Base-by-base conservation (phyloP, 2,888 invertebrate genomes). In the Dryomyza anilis region DNA sequence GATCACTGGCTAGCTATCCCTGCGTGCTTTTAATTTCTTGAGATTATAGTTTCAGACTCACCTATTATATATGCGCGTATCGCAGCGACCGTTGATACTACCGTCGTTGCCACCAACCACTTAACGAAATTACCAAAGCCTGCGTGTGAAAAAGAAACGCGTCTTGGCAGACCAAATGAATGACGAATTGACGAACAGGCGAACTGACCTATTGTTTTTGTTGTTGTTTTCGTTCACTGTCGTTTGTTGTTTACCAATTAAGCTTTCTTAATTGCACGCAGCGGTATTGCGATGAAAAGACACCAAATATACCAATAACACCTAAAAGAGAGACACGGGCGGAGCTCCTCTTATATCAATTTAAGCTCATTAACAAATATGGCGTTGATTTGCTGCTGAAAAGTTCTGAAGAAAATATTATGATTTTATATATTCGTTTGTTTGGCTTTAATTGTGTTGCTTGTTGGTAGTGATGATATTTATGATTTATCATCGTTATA, bases 311-410 rank as follows among this genome's bases (percentile, higher is more conserved):
- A 39, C 7, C 4, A 39, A 6, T 14, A 39, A 39, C 12, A 39
- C 33, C 12, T 33, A 6, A 33, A 33, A 33, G 6, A 8, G 7
- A 39, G n/a, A 39, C 3, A 55, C 21, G 27, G 50, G 23, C 21
- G n/a, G 19, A 50, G 50, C 55, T 19, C n/a, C 55, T 36, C 27
- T 53, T 30, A 36, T 19, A 33, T 33, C 36, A 55, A 55, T 36
- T 36, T 55, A 36, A 55, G 55, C 55, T 55, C 23, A 55, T 55
- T 55, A 55, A 55, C 8, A 55, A 21, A 55, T 7, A 55, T 23
- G 33, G 55, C 55, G 21, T 21, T 55, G 55, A 55, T 39, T 55
- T 39, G 36, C 36, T 16, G 10, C 36, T 36, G 19, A 55, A 55
- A 55, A 16, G 21, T 36, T 21, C n/a, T 21, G 19, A 3, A 14